phyloP scores from a whole-genome alignment of 2,888 invertebrate species.

The Morinoia aosen region DNA sequence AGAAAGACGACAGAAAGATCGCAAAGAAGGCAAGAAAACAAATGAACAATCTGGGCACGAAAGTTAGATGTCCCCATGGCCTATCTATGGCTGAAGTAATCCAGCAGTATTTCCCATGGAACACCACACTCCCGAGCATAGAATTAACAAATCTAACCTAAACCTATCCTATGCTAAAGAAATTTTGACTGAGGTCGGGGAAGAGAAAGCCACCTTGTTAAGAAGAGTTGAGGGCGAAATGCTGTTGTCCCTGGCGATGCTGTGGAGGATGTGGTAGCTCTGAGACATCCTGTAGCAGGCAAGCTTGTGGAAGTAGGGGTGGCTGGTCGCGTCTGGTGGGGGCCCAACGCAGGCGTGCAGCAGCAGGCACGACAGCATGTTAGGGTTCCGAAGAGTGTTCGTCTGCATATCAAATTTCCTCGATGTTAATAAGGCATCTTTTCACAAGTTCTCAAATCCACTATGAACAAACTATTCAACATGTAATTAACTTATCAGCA shows the following conservation, averaged over 20 bases:
- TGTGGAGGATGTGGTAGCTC: conserved; percentile 59
- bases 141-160: too few relatives aligned
- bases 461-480: neutral
- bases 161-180: neutral
- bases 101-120: too few relatives aligned
- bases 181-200: neutral
- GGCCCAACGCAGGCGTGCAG: conserved; percentile 1
- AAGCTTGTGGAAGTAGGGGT: conserved; percentile 44
- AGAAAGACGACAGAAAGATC: too few relatives aligned
- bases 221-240: neutral
- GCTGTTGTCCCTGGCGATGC: conserved; percentile 55
- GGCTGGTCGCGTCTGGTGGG: neutral
- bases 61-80: too few relatives aligned
- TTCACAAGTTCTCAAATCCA: neutral
- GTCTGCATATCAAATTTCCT: neutral
- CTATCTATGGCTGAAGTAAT: too few relatives aligned
- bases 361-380: conserved; percentile 33
- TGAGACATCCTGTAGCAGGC: conserved; percentile 63
- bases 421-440: neutral
- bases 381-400: neutral
- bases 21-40: too few relatives aligned
- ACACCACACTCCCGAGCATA: too few relatives aligned
- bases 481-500: too few relatives aligned
- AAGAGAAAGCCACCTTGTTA: neutral
- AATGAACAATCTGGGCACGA: too few relatives aligned